Conservation (phyloP, 2,113 vertebrate species). For the Phalacrocorax aristotelis region DNA sequence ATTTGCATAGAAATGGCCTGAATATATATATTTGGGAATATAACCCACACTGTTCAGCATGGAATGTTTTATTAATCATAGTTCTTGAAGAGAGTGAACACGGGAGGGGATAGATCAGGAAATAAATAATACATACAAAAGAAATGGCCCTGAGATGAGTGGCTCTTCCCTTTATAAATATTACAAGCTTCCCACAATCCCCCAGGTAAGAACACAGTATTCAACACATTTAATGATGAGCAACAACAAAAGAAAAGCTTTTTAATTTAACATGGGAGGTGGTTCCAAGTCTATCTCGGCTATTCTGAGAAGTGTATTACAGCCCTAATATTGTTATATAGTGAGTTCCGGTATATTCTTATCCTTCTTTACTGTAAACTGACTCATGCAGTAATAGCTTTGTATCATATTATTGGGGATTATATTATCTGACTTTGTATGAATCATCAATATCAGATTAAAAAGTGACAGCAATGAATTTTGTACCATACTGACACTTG, state of each 20-base stretch:
- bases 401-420: background rate
- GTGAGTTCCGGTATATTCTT: conserved; percentile 26
- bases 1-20: conserved; percentile 57
- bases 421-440: conserved; percentile 16
- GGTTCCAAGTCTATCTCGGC: conserved; percentile 8
- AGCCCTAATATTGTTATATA: background rate
- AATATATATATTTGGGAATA: conserved; percentile 68
- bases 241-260: conserved; percentile 64
- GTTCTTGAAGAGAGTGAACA: conserved; percentile 75
- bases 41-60: conserved; percentile 61
- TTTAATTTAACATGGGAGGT: conserved; percentile 69
- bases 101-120: conserved; percentile 67
- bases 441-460: conserved; percentile 33
- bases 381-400: conserved; percentile 1
- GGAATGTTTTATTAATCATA: conserved; percentile 80
- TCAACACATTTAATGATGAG: conserved; percentile 70
- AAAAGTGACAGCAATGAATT: background rate
- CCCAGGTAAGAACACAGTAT: conserved; percentile 71
- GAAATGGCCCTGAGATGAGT: conserved; percentile 77
- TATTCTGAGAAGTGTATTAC: background rate
- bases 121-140: conserved; percentile 79
- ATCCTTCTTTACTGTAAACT: conserved; percentile 28
- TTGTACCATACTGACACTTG: background rate
- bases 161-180: conserved; percentile 78
- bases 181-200: conserved; percentile 73